These are phyloP conservation scores for Anodontia alba DNA, from an alignment of 2,888 invertebrate genomes.

Conservation along the genomic window DNA sequence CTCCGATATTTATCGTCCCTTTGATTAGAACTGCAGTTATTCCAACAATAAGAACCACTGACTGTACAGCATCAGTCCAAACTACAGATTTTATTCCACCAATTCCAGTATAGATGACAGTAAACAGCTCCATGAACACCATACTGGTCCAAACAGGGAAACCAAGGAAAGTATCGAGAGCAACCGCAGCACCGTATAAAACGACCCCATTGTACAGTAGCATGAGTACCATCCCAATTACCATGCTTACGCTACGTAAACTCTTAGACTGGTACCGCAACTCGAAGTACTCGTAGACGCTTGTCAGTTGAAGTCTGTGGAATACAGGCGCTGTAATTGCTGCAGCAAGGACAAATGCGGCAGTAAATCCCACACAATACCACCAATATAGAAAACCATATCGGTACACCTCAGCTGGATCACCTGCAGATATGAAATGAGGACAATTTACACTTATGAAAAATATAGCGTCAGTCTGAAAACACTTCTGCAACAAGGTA, in stretches of 20 bases:
- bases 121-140: conserved; percentile 1
- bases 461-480: no score
- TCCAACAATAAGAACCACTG: conserved; percentile 18
- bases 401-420: no score
- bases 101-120: conserved; percentile 18
- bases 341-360: no score
- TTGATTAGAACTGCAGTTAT: conserved; percentile 24
- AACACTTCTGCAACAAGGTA: no score
- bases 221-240: background rate
- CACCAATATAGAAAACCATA: no score
- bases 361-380: no score
- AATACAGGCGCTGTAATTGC: no score
- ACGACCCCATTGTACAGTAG: conserved; percentile 24
- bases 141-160: conserved; percentile 24
- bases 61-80: conserved; percentile 33
- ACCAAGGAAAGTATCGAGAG: conserved; percentile 3
- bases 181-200: conserved; percentile 24
- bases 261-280: background rate
- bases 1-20: background rate
- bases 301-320: no score
- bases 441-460: no score
- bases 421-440: no score
- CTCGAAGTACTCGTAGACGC: background rate
- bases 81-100: conserved; percentile 29
- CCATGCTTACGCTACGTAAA: conserved; percentile 12